These are phyloP conservation scores for Pseudopodoces humilis DNA, from an alignment of 2,113 vertebrate species.

Conservation along the genomic window DNA sequence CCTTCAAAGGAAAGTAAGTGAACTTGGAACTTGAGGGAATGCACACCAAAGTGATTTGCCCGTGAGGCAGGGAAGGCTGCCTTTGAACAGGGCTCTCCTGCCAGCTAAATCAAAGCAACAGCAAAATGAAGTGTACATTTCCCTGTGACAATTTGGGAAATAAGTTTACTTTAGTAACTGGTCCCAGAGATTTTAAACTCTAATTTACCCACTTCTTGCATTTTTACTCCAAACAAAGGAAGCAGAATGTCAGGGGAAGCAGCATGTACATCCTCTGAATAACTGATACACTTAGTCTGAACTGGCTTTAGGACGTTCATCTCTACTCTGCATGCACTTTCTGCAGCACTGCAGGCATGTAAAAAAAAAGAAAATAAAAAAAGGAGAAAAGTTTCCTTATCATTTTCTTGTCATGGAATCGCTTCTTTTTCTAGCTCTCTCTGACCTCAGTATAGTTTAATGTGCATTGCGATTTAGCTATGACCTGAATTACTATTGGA, in stretches of 20 bases:
- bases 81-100: neutral
- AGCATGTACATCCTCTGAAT: neutral
- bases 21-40: neutral
- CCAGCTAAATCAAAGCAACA: slow-evolving; percentile 39
- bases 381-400: accelerated
- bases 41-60: neutral
- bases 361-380: too few species aligned
- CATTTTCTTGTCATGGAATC: neutral
- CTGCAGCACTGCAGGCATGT: neutral
- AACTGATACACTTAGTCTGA: neutral
- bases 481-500: neutral
- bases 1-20: slow-evolving; percentile 42
- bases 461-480: accelerated
- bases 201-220: neutral
- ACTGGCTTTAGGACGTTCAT: neutral
- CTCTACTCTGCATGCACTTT: neutral
- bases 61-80: neutral
- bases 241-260: neutral
- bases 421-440: neutral
- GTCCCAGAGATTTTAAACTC: neutral
- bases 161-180: slow-evolving; percentile 9
- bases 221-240: neutral
- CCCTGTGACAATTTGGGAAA: neutral
- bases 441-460: neutral
- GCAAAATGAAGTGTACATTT: neutral